These are phyloP conservation scores for Vulpes ferrilata DNA, from an alignment of 2,113 vertebrate genomes.

Conservation along the genomic window DNA sequence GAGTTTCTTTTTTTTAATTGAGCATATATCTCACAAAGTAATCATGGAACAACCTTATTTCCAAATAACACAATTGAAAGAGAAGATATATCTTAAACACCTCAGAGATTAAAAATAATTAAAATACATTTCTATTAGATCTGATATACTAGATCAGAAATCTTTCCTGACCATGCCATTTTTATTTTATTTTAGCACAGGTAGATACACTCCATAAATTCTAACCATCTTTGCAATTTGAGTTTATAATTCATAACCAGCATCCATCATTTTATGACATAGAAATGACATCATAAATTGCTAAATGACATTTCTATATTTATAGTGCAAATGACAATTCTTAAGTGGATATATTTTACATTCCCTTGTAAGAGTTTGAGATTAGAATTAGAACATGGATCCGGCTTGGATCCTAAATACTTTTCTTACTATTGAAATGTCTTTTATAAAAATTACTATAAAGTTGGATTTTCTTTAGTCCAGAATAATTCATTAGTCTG, in stretches of 20 bases:
- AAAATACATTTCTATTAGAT: not conserved
- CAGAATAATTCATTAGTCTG: not conserved
- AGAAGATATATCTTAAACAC: not conserved
- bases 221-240: not conserved
- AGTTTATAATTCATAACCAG: not conserved
- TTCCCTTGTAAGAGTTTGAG: not conserved
- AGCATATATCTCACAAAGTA: not conserved
- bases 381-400: not conserved
- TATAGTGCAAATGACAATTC: not conserved
- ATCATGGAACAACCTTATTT: not conserved
- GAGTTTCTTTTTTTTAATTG: not conserved
- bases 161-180: not conserved
- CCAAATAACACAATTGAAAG: not conserved
- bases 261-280: not conserved
- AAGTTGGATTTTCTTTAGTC: not conserved
- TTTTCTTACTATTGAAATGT: not conserved
- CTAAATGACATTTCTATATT: not conserved
- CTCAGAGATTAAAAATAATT: not conserved
- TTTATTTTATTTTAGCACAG: not conserved
- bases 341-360: not conserved
- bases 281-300: not conserved
- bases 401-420: not conserved
- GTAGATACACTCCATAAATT: not conserved
- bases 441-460: not conserved
- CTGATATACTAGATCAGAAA: not conserved